Percentiles rank a stretch among this genome's conserved stretches.
These are phyloP conservation scores for Chironomus tepperi DNA, from an alignment of 1,140 invertebrate genomes.

Conservation along the genomic window DNA sequence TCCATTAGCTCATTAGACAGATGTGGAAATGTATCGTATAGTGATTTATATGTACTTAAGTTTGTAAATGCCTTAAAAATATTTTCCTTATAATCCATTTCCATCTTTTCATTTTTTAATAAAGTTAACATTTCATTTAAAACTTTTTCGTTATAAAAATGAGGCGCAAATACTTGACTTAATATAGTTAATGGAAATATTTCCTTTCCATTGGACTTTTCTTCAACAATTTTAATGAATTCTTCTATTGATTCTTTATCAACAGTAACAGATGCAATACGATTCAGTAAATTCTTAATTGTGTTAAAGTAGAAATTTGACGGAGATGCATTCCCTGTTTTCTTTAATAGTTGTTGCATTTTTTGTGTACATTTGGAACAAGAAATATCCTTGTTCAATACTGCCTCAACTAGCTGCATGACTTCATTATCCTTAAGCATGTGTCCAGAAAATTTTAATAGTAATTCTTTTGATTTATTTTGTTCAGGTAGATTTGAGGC, in stretches of 20 bases:
- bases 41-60: background rate
- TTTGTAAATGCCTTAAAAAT: background rate
- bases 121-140: background rate
- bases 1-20: background rate
- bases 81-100: background rate
- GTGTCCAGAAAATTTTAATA: background rate
- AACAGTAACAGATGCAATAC: slow-evolving; percentile 2
- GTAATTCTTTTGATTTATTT: background rate
- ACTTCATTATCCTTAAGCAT: background rate
- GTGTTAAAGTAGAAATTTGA: background rate
- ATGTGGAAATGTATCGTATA: background rate
- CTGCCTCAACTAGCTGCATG: background rate
- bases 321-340: background rate
- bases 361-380: background rate
- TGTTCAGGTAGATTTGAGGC: background rate
- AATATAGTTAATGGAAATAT: background rate
- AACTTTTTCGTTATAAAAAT: background rate
- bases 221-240: background rate
- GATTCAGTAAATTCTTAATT: background rate
- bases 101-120: background rate
- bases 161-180: background rate
- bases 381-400: background rate
- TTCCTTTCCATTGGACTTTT: background rate
- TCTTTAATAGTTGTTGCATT: background rate
- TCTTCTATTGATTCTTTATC: background rate